These are phyloP conservation scores for Antedon mediterranea DNA, from an alignment of 53 echinoderm and acorn worm genomes.

Conservation along the genomic window DNA sequence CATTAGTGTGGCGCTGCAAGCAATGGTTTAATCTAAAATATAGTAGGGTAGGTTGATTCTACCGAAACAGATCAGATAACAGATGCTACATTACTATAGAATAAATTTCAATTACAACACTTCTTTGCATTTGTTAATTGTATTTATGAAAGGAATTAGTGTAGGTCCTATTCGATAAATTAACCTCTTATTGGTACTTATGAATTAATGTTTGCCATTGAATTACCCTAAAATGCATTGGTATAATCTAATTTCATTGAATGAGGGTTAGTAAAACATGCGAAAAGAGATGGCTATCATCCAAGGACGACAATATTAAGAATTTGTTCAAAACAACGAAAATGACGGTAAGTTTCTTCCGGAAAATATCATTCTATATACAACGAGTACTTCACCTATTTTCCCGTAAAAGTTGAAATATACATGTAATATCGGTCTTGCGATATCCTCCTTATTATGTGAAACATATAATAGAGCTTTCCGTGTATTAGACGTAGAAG, in stretches of 20 bases:
- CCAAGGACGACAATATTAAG: neutral
- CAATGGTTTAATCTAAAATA: neutral
- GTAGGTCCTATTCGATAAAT: too few species aligned
- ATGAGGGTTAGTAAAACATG: conserved; percentile 1
- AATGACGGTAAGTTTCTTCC: neutral
- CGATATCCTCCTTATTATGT: too few species aligned
- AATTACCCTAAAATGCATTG: neutral
- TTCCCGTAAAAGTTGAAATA: too few species aligned
- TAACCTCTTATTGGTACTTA: too few species aligned
- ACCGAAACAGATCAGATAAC: neutral
- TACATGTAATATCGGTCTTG: too few species aligned
- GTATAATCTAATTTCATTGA: neutral
- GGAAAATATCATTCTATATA: neutral
- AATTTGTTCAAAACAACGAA: conserved; percentile 1
- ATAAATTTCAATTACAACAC: too few species aligned
- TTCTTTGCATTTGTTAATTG: too few species aligned
- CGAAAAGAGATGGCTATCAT: neutral
- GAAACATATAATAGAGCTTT: too few species aligned
- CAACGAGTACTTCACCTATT: too few species aligned
- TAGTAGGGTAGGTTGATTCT: neutral
- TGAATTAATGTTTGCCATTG: neutral
- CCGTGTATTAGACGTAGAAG: too few species aligned
- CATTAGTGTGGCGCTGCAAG: neutral
- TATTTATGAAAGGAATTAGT: too few species aligned
- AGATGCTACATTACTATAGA: too few species aligned